Conservation (phyloP, 2,888 invertebrate genomes). For the Mimumesa dahlbomi region DNA sequence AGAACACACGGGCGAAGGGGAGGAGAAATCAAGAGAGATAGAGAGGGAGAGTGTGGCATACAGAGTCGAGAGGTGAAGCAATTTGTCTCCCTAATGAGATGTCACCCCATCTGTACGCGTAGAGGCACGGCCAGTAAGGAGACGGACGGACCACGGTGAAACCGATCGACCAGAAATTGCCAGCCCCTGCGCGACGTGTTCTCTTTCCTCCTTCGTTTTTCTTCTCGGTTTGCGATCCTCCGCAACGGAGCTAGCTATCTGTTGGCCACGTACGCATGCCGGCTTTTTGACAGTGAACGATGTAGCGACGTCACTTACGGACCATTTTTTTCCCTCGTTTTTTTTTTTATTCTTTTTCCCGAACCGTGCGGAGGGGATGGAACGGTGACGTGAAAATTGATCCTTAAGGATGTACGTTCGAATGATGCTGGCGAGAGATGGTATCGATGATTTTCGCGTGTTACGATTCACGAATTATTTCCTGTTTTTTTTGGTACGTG, state of each 20-base stretch:
- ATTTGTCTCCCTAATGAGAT: constrained; percentile 80
- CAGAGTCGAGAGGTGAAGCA: constrained; percentile 76
- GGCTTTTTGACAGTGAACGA: constrained; percentile 48
- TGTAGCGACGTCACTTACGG: constrained; percentile 14
- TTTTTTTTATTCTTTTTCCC: too few relatives aligned
- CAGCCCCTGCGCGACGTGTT: constrained; percentile 34
- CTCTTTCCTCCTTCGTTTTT: constrained; percentile 30
- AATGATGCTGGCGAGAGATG: too few relatives aligned
- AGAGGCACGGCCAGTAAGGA: constrained; percentile 61
- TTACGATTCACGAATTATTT: too few relatives aligned
- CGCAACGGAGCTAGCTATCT: constrained; percentile 3
- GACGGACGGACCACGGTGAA: constrained; percentile 60
- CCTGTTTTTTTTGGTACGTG: too few relatives aligned
- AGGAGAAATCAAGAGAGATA: constrained; percentile 8
- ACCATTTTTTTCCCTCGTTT: constrained; percentile 4
- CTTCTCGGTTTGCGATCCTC: constrained; percentile 19
- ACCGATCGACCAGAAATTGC: constrained; percentile 66
- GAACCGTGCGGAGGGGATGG: neutral
- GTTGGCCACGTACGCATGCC: neutral
- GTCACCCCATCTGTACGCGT: constrained; percentile 76
- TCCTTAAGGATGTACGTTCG: too few relatives aligned
- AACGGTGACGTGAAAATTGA: neutral
- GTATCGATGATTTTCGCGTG: too few relatives aligned
- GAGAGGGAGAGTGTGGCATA: constrained; percentile 37
- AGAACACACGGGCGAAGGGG: constrained; percentile 8